Base-by-base conservation (phyloP, 1,140 invertebrate species). In the Drosophila suzukii region DNA sequence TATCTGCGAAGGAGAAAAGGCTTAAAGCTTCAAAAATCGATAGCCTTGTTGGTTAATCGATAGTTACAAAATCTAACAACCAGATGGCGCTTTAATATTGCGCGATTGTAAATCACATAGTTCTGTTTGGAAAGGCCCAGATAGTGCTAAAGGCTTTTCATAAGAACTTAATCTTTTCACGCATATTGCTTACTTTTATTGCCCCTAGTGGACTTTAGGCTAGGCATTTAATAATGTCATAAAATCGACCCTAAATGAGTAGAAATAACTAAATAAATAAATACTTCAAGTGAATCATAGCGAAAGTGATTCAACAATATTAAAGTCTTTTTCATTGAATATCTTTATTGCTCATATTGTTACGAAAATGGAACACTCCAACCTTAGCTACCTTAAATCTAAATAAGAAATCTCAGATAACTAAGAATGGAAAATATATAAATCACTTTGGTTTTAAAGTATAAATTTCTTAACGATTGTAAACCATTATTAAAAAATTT, bases 101-200 rank as follows among this genome's bases (percentile, higher is more conserved):
- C 10, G 12, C 7, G 6, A 24, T 30, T 36, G 30, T 58, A 71
- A 57, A 50, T 70, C 67, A 58, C 12, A 43, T 50, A 20, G 34
- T 11, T 17, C 4, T 12, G n/a, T 10, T 20, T 6, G 67, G 30
- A 50, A 70, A 71, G 50, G 6, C 51, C 67, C 65, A 58, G 65
- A 71, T 71, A 71, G n/a, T 20, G 44, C 36, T 17, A 17, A 17
- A 17, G 0, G 30, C 17, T 71, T 17, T 51, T 71, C 44, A 12
- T 15, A 36, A 39, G 44, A 71, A 70, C 20, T 20, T 71, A 71
- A 71, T 71, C 67, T 70, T 8, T 20, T 10, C 24, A 17, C 4
- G 32, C 17, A 13, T 47, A 32, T 17, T 34, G 39, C 30, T 24
- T 10, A 30, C 11, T 30, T 51, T 67, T 67, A 67, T 67, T 12